Conservation (phyloP, 1,140 invertebrate species). For the Polypedilum vanderplanki region DNA sequence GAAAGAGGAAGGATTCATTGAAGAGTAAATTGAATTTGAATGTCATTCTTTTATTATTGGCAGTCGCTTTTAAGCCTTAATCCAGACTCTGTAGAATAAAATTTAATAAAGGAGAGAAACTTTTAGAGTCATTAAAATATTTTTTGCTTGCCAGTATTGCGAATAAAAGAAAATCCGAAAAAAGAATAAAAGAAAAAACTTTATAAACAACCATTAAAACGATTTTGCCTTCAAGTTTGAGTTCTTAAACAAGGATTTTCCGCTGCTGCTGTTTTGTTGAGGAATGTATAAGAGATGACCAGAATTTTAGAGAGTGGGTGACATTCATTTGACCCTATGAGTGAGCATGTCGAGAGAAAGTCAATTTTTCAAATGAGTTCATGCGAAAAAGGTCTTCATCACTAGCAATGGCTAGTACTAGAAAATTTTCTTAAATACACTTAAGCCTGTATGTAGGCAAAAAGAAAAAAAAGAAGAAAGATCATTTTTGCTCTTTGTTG, state of each 20-base stretch:
- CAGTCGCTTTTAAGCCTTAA: neutral
- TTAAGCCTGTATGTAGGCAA: neutral
- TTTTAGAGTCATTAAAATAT: neutral
- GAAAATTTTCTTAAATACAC: neutral
- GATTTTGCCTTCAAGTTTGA: neutral
- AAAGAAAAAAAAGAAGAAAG: neutral
- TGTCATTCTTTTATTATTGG: slow-evolving; percentile 2
- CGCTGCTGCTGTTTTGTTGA: neutral
- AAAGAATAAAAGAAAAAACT: neutral
- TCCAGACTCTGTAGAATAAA: slow-evolving; percentile 5
- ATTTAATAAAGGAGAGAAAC: neutral
- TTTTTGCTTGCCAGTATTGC: neutral
- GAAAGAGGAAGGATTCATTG: neutral
- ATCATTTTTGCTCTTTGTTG: neutral
- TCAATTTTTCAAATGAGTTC: neutral
- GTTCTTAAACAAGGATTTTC: slow-evolving; percentile 12
- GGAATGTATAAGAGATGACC: neutral
- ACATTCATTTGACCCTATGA: neutral
- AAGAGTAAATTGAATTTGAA: slow-evolving; percentile 2
- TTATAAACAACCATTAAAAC: slow-evolving; percentile 5
- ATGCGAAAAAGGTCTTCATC: slow-evolving; percentile 11
- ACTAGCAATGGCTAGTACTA: neutral
- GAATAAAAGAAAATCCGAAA: neutral
- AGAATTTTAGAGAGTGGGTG: neutral
- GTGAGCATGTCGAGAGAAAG: too few species aligned